Evolutionary conservation across 1,140 invertebrate species (phyloP).

Genomic region (Reticulitermes speratus): DNA sequence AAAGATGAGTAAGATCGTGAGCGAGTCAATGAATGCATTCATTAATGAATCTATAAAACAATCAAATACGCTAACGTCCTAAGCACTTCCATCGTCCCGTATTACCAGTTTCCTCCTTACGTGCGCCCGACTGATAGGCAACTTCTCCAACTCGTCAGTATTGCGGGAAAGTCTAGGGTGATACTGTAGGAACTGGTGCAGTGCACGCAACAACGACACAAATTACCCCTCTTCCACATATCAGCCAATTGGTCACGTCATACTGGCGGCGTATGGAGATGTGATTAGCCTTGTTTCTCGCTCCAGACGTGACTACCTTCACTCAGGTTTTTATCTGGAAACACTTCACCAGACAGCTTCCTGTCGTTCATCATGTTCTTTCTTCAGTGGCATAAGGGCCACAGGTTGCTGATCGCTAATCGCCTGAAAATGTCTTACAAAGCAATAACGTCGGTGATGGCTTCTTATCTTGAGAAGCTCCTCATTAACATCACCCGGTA

Average conservation of each 20-base stretch:
- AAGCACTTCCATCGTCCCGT: too few species aligned
- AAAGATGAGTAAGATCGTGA: too few species aligned
- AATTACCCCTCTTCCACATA: neutral
- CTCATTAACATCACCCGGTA: neutral
- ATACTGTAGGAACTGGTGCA: neutral
- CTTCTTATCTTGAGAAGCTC: neutral
- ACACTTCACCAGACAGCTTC: slow-evolving; percentile 3
- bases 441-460: neutral
- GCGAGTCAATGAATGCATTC: too few species aligned
- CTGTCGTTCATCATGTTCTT: neutral
- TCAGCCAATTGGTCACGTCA: neutral
- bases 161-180: neutral
- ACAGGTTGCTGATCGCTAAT: slow-evolving; percentile 7
- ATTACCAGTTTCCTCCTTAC: neutral
- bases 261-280: slow-evolving; percentile 12
- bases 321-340: slow-evolving; percentile 10
- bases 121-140: neutral
- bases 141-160: neutral
- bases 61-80: too few species aligned
- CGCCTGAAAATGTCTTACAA: neutral
- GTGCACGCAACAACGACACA: neutral
- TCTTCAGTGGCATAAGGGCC: neutral
- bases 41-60: too few species aligned
- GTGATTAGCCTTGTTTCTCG: slow-evolving; percentile 6
- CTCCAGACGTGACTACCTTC: slow-evolving; percentile 13